phyloP scores from a whole-genome alignment of 2,888 invertebrate genomes.

The Spicauda simplicius region DNA sequence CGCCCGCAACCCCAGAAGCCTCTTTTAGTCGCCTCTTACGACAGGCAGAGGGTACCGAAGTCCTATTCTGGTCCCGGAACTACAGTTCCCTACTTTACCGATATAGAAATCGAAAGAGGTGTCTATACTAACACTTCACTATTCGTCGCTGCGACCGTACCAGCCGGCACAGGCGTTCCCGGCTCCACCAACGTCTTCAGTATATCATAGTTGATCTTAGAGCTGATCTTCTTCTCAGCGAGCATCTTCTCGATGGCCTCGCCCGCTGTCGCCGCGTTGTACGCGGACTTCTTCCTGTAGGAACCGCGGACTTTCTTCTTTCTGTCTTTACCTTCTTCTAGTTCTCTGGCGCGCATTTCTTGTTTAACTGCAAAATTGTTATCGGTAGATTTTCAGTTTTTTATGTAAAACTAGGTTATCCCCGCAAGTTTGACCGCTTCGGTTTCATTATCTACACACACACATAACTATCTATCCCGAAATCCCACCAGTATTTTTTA shows the following conservation, averaged over 20 bases:
- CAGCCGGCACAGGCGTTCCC: not conserved
- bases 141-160: not conserved
- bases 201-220: not conserved
- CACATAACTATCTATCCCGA: too few relatives aligned
- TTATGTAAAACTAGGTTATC: too few relatives aligned
- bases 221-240: slow-evolving; percentile 96
- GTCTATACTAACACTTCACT: not conserved
- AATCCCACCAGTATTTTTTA: too few relatives aligned
- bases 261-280: slow-evolving; percentile 89
- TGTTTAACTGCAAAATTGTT: slow-evolving; percentile 87
- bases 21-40: too few relatives aligned
- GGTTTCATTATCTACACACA: too few relatives aligned
- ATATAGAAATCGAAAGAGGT: not conserved
- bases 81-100: too few relatives aligned
- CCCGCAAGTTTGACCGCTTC: too few relatives aligned
- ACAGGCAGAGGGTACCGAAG: too few relatives aligned
- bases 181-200: not conserved
- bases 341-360: slow-evolving; percentile 91
- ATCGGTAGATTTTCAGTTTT: too few relatives aligned
- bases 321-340: slow-evolving; percentile 94
- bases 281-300: slow-evolving; percentile 85
- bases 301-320: slow-evolving; percentile 90
- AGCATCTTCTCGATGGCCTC: slow-evolving; percentile 99
- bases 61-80: too few relatives aligned
- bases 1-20: too few relatives aligned